phyloP scores from a whole-genome alignment of 2,113 vertebrate genomes.

The Tragulus kanchil region DNA sequence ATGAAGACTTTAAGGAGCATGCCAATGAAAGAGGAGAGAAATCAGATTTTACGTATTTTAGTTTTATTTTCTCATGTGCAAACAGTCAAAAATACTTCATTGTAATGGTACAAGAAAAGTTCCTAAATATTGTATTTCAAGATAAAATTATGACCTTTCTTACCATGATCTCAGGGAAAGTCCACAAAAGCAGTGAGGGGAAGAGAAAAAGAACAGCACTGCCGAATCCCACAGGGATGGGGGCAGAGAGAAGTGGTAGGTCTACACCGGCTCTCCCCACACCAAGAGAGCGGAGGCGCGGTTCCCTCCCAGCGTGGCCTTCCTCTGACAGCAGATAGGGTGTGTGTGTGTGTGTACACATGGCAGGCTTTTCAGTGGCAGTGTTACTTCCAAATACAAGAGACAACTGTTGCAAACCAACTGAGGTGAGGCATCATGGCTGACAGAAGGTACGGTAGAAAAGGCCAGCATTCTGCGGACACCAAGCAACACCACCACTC shows the following conservation, averaged over 20 bases:
- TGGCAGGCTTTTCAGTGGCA: background rate
- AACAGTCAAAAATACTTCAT: background rate
- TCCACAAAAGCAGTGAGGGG: background rate
- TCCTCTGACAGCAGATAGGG: background rate
- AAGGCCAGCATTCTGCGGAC: background rate
- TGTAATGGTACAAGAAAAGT: slow-evolving; percentile 1
- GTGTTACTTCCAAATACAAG: background rate
- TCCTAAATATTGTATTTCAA: background rate
- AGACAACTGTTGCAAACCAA: background rate
- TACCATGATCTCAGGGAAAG: background rate
- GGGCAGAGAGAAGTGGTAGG: too few species aligned
- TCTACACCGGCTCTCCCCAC: background rate
- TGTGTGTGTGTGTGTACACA: too few species aligned
- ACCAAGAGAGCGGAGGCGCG: background rate
- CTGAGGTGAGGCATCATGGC: background rate
- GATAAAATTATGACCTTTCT: background rate
- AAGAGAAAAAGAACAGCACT: background rate
- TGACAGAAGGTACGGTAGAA: background rate
- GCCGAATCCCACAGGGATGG: background rate
- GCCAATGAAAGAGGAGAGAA: background rate
- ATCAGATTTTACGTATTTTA: background rate
- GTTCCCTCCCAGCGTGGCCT: background rate
- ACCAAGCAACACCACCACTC: accelerated
- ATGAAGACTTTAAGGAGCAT: background rate
- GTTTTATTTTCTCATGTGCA: background rate